phyloP scores from a whole-genome alignment of 2,113 vertebrate species.

The Misgurnus anguillicaudatus region DNA sequence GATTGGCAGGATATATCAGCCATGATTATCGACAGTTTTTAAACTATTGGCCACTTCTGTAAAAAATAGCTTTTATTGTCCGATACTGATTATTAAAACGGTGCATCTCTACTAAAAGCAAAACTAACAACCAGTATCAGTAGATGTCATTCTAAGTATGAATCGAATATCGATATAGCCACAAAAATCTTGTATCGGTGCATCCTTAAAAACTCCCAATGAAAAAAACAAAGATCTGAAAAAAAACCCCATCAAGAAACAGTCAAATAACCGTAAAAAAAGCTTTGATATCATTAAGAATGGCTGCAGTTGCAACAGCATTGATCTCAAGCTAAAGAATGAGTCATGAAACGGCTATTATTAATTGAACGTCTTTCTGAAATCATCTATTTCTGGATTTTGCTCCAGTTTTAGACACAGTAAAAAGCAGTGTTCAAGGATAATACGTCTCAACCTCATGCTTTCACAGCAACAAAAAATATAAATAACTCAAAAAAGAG shows the following conservation, averaged over 20 bases:
- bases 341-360: slow-evolving; percentile 20
- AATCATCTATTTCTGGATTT: slow-evolving; percentile 9
- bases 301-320: slow-evolving; percentile 26
- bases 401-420: slow-evolving; percentile 23
- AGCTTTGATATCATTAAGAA: neutral
- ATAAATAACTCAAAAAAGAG: slow-evolving; percentile 28
- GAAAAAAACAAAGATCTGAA: too few relatives aligned
- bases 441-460: neutral
- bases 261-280: neutral
- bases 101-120: too few relatives aligned
- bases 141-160: too few relatives aligned
- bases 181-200: too few relatives aligned
- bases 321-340: slow-evolving; percentile 4
- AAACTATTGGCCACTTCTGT: too few relatives aligned
- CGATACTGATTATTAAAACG: too few relatives aligned
- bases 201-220: too few relatives aligned
- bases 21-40: too few relatives aligned
- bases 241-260: neutral
- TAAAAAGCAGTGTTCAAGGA: neutral
- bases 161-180: too few relatives aligned
- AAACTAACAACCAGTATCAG: too few relatives aligned
- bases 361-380: slow-evolving; percentile 36
- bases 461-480: slow-evolving; percentile 20
- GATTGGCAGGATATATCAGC: too few relatives aligned
- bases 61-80: too few relatives aligned